Evolutionary conservation across 2,888 invertebrate species (phyloP), one percentile per base, ranked within the genome.

Genomic region (Argyresthia goedartella): DNA sequence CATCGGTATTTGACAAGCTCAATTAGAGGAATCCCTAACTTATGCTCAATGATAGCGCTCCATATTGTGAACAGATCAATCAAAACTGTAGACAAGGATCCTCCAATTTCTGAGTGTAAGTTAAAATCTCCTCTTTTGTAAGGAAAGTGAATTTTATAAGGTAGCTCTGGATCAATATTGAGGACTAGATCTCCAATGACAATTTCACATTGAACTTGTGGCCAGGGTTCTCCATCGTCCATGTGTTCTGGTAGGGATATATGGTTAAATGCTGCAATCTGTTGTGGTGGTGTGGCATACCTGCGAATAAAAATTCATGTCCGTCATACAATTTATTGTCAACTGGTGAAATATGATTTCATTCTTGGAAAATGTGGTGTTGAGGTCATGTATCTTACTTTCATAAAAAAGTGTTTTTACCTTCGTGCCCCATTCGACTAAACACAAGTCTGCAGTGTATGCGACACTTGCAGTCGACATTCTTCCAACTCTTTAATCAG

Each of bases 61-160:
- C 98, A 98, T 63, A 98, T 97, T 0, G 92, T 89, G 70, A 95
- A 94, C 52, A 98, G 69, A 75, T 98, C 96, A 54, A 93, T 91
- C 43, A 98, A 73, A 6, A 97, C 92, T 0, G 95, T 90, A 8
- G 93, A 91, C 52, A 97, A 81, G 0, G 97, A 96, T 0, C 97
- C 97, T 0, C 97, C 96, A 15, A 95, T 89, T 52, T 92, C 92
- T 1, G 88, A 69, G 71, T 97, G 97, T 4, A 96, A 73, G 79
- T 98, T 96, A 13, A 98, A 89, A 65, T 95, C 95, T 0, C 98
- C 98, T 61, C 96, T 87, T 66, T 90, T 89, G 65, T 96, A 93
- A 0, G 98, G 98, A 78, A 97, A 98, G 73, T 96, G 95, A 53
- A 98, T 84, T 68, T 96, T 96, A 66, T 93, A 98, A 46, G 91